A percentile compares a stretch with the other conserved stretches of the same genome.
Conservation (phyloP, 64 coral and sea anemone genomes). For the Astreopora myriophthalma region DNA sequence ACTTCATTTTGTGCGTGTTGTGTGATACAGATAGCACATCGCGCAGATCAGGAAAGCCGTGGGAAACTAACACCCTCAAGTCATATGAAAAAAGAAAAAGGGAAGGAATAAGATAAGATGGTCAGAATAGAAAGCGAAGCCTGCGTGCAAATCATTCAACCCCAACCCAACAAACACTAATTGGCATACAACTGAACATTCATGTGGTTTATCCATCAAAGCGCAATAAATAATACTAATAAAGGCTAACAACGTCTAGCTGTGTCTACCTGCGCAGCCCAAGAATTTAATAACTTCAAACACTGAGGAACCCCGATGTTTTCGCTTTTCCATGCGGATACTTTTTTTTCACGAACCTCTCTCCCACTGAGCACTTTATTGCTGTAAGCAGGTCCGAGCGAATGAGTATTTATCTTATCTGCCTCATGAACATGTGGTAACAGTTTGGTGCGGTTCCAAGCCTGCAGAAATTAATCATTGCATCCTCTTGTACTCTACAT, state of each 20-base stretch:
- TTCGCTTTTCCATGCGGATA: slow-evolving; percentile 28
- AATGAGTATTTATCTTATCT: slow-evolving; percentile 23
- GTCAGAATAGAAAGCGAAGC: not conserved
- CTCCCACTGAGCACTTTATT: slow-evolving; percentile 38
- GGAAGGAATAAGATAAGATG: slow-evolving; percentile 2
- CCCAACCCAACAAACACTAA: not conserved
- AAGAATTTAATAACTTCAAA: slow-evolving; percentile 52
- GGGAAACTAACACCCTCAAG: not conserved
- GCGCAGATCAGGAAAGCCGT: too few species aligned
- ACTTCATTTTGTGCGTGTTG: not conserved
- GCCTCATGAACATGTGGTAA: slow-evolving; percentile 42
- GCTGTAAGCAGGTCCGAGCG: not conserved
- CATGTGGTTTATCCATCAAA: not conserved
- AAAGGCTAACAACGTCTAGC: not conserved
- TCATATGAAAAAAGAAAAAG: not conserved
- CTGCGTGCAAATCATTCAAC: not conserved
- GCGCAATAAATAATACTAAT: not conserved
- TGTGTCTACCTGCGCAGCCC: slow-evolving; percentile 29
- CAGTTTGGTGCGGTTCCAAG: not conserved
- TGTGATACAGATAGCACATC: not conserved
- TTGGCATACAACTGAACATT: not conserved
- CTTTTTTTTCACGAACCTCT: slow-evolving; percentile 23
- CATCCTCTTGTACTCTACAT: not conserved
- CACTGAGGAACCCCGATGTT: slow-evolving; percentile 54
- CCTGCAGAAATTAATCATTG: not conserved